phyloP scores from a whole-genome alignment of 2,888 invertebrate genomes.

The Lamellibrachia columna region DNA sequence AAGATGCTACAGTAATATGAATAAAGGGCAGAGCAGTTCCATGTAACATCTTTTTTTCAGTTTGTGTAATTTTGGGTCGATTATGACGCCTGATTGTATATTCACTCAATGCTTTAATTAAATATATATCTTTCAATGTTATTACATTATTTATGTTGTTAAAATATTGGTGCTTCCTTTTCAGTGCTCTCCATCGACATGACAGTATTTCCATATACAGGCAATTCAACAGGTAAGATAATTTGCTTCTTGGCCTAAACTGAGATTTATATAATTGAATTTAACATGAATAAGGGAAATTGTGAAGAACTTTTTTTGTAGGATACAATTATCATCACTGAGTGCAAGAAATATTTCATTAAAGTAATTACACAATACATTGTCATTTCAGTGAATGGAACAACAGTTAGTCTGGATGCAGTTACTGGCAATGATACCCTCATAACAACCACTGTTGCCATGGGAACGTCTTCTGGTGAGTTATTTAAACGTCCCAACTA shows the following conservation, averaged over 20 bases:
- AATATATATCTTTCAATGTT: background rate
- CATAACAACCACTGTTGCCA: background rate
- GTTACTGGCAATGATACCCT: background rate
- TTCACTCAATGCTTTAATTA: too few relatives aligned
- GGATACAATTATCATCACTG: background rate
- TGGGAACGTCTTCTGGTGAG: background rate
- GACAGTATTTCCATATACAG: background rate
- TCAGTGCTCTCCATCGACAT: background rate
- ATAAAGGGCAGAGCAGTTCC: too few relatives aligned
- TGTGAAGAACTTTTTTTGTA: background rate
- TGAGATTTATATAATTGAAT: too few relatives aligned
- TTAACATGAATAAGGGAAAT: too few relatives aligned
- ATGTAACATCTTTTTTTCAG: too few relatives aligned
- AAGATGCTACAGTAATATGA: too few relatives aligned
- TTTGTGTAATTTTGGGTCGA: too few relatives aligned
- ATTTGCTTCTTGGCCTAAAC: too few relatives aligned
- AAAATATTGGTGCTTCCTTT: background rate
- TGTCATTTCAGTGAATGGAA: background rate
- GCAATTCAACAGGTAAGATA: background rate
- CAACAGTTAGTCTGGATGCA: background rate
- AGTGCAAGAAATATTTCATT: background rate
- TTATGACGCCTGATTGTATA: too few relatives aligned
- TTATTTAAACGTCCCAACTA: background rate
- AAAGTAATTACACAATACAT: background rate
- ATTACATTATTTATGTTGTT: background rate